These are phyloP conservation scores for Grantiella picta DNA, from an alignment of 2,113 vertebrate genomes.

Conservation along the genomic window DNA sequence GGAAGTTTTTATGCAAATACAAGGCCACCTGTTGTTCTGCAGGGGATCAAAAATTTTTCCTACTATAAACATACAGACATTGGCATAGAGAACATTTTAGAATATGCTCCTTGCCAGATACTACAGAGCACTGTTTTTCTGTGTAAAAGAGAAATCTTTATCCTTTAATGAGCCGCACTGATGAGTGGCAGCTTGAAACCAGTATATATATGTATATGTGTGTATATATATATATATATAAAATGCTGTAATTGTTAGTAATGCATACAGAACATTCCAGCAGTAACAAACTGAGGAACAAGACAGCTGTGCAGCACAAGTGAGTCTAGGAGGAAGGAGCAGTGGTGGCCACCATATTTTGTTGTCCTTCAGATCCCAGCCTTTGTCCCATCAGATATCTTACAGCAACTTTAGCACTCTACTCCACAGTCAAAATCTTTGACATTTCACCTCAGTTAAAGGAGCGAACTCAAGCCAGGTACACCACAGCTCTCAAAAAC, in stretches of 20 bases:
- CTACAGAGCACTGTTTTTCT: neutral
- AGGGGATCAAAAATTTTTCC: neutral
- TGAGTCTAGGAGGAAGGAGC: neutral
- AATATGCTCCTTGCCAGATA: neutral
- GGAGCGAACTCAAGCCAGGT: neutral
- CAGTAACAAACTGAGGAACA: neutral
- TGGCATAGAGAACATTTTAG: neutral
- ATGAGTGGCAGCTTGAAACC: neutral
- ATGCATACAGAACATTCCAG: neutral
- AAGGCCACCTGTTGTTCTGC: neutral
- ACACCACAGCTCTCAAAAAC: neutral
- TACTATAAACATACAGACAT: neutral
- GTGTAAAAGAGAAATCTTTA: conserved; percentile 8
- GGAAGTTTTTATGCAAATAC: neutral
- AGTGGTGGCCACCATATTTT: neutral
- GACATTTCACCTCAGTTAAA: neutral
- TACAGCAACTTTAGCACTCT: neutral
- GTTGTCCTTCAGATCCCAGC: neutral
- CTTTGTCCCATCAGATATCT: neutral
- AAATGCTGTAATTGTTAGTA: neutral
- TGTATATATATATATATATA: too few species aligned
- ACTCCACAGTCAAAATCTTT: neutral
- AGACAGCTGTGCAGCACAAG: neutral
- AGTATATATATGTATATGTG: neutral
- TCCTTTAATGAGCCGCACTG: neutral